Evolutionary conservation across 2,113 vertebrate species (phyloP).

Genomic region (Actenoides hombroni): DNA sequence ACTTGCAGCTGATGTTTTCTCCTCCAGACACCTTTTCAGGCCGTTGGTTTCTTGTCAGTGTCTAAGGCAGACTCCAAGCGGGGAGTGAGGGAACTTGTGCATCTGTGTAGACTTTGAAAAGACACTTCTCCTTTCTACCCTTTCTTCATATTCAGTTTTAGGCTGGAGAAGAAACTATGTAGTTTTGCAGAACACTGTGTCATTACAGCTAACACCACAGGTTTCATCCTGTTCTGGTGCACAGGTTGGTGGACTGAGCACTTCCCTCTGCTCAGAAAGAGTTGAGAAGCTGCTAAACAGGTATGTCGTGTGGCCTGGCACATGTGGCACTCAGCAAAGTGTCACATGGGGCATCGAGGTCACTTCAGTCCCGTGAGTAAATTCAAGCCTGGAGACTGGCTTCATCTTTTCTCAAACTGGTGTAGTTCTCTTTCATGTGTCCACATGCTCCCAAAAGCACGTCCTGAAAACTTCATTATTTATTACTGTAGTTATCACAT

Average conservation of each 20-base stretch:
- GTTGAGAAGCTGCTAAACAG: background rate
- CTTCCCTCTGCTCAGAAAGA: background rate
- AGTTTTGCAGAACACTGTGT: background rate
- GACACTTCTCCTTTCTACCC: background rate
- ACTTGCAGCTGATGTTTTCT: background rate
- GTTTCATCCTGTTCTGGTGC: background rate
- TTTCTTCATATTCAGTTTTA: background rate
- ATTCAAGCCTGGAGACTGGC: background rate
- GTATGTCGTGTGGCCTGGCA: background rate
- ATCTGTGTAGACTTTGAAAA: background rate
- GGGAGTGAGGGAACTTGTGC: too few species aligned
- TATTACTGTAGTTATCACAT: rapidly evolving
- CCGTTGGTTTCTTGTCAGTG: background rate
- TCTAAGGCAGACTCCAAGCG: background rate
- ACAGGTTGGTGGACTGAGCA: background rate
- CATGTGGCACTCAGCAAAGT: rapidly evolving
- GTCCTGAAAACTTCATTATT: background rate
- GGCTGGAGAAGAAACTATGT: background rate
- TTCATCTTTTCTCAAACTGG: background rate
- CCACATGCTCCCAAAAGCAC: background rate
- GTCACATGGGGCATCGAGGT: rapidly evolving
- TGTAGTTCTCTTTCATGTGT: background rate
- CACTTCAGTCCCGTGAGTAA: background rate
- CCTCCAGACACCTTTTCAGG: background rate
- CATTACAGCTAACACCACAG: rapidly evolving